These are phyloP conservation scores for Nomada hirtipes DNA, from an alignment of 2,888 invertebrate genomes.

Conservation along the genomic window DNA sequence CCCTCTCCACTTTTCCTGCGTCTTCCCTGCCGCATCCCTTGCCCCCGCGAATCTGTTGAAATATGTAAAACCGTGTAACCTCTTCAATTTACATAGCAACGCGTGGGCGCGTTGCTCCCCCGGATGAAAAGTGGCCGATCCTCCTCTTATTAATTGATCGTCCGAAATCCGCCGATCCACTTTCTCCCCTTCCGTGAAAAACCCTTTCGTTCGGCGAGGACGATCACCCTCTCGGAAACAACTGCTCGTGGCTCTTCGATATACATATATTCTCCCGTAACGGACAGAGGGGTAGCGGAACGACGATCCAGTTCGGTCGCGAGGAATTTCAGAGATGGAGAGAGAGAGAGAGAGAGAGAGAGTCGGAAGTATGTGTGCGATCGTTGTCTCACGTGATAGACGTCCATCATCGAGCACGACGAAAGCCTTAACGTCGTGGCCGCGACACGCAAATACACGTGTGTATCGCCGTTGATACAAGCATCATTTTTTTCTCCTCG, in stretches of 20 bases:
- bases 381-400: slow-evolving; percentile 75
- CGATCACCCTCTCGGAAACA: slow-evolving; percentile 7
- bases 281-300: not conserved
- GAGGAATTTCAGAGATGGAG: not conserved
- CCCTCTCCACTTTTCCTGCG: slow-evolving; percentile 56
- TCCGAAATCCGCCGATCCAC: slow-evolving; percentile 56
- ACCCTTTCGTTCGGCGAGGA: slow-evolving; percentile 13
- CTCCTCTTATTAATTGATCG: slow-evolving; percentile 62
- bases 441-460: slow-evolving; percentile 68
- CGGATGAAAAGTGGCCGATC: slow-evolving; percentile 77
- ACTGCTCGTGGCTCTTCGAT: slow-evolving; percentile 5
- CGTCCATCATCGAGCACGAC: slow-evolving; percentile 71
- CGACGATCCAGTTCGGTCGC: too few relatives aligned
- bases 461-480: slow-evolving; percentile 67
- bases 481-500: slow-evolving; percentile 54
- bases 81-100: slow-evolving; percentile 83
- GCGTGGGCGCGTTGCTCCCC: slow-evolving; percentile 55
- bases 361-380: not conserved
- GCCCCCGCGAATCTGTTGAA: slow-evolving; percentile 79
- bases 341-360: not conserved
- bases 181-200: slow-evolving; percentile 24
- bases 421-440: slow-evolving; percentile 64
- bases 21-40: slow-evolving; percentile 60
- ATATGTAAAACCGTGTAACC: slow-evolving; percentile 84
- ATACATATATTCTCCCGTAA: not conserved